phyloP scores from a whole-genome alignment of 2,797 vertebrate species.

The Artibeus lituratus region DNA sequence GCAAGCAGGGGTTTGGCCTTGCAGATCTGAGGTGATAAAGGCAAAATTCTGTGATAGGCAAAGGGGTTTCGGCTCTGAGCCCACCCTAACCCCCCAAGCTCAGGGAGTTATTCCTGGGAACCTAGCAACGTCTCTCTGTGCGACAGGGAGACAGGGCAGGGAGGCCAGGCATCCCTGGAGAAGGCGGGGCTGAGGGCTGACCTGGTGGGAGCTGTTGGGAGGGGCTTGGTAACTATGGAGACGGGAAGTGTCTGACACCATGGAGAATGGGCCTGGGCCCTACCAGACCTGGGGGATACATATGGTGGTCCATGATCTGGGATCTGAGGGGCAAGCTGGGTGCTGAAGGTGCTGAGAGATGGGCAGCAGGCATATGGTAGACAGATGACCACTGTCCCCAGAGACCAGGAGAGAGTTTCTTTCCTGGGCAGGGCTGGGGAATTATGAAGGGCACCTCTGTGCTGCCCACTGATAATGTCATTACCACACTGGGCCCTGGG shows the following conservation, averaged over 20 bases:
- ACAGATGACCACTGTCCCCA: background rate
- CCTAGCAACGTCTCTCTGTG: fast-evolving
- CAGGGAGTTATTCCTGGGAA: background rate
- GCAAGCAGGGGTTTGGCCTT: background rate
- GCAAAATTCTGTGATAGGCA: background rate
- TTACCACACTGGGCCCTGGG: background rate
- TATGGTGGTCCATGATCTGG: background rate
- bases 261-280: background rate
- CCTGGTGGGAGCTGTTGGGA: fast-evolving
- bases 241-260: fast-evolving
- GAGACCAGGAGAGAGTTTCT: background rate
- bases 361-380: background rate
- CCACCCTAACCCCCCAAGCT: fast-evolving
- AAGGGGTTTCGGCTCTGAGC: background rate
- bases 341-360: too few species aligned
- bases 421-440: background rate
- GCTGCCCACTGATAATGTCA: background rate
- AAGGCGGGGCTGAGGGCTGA: background rate
- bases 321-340: background rate
- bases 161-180: background rate
- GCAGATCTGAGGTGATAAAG: background rate
- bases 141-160: background rate
- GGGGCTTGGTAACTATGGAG: background rate
- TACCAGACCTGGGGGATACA: background rate
- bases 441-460: background rate